These are phyloP conservation scores for Callyntrura guangdongensis DNA, from an alignment of 2,888 invertebrate species.

Conservation along the genomic window DNA sequence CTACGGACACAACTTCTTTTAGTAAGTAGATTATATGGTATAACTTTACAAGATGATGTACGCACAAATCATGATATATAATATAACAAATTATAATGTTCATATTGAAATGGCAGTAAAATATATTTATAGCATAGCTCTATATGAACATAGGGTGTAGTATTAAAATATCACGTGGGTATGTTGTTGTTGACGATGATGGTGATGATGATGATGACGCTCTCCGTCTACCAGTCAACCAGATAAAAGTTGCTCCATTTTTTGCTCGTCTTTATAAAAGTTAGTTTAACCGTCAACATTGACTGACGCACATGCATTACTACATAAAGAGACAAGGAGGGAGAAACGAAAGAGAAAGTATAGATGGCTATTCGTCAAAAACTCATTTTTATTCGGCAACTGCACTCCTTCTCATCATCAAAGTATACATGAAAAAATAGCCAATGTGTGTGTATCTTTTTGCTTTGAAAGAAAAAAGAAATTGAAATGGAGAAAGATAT, in stretches of 20 bases:
- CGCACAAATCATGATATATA: background rate
- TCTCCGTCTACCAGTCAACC: slow-evolving; percentile 42
- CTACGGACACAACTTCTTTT: slow-evolving; percentile 49
- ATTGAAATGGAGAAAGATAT: background rate
- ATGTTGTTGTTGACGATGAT: no score
- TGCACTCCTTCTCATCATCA: slow-evolving; percentile 40
- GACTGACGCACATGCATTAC: slow-evolving; percentile 57
- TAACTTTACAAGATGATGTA: background rate
- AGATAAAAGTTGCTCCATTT: slow-evolving; percentile 70
- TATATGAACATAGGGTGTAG: background rate
- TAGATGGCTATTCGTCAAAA: slow-evolving; percentile 56
- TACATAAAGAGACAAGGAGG: background rate
- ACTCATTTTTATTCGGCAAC: slow-evolving; percentile 39
- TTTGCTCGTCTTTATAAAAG: slow-evolving; percentile 60
- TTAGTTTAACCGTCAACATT: slow-evolving; percentile 61
- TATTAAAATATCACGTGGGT: slow-evolving; percentile 24
- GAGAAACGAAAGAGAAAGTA: background rate
- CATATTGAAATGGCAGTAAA: background rate
- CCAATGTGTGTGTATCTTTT: no score
- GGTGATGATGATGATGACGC: background rate
- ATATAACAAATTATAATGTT: background rate
- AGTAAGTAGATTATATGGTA: background rate
- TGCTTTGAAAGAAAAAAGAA: slow-evolving; percentile 14
- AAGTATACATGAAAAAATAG: slow-evolving; percentile 12
- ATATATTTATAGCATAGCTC: no score